phyloP scores from a whole-genome alignment of 2,113 vertebrate species.

The Python bivittatus region DNA sequence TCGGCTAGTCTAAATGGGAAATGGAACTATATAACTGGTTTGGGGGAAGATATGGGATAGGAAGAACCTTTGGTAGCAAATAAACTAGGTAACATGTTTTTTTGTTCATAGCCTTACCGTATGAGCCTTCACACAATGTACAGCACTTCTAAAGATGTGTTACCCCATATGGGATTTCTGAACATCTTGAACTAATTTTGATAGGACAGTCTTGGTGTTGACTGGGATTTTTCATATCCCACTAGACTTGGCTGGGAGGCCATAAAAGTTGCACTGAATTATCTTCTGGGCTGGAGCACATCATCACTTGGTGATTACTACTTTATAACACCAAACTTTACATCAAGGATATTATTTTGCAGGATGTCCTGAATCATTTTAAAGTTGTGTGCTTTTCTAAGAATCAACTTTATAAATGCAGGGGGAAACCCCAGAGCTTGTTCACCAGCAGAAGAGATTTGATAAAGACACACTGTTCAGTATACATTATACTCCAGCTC shows the following conservation, averaged over 20 bases:
- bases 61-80: neutral
- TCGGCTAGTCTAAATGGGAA: neutral
- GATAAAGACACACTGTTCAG: neutral
- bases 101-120: neutral
- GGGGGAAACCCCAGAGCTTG: neutral
- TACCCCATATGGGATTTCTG: slow-evolving; percentile 32
- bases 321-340: slow-evolving; percentile 23
- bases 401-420: neutral
- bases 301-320: slow-evolving; percentile 29
- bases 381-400: slow-evolving; percentile 7
- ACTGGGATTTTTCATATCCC: slow-evolving; percentile 28
- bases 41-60: neutral
- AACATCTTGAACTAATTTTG: slow-evolving; percentile 31
- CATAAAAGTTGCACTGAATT: slow-evolving; percentile 35
- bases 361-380: slow-evolving; percentile 19
- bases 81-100: slow-evolving; percentile 6
- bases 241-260: slow-evolving; percentile 28
- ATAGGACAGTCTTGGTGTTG: slow-evolving; percentile 15
- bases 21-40: neutral
- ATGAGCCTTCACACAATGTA: neutral
- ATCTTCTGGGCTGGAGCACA: slow-evolving; percentile 25
- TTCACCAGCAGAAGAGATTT: neutral
- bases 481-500: neutral
- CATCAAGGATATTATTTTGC: slow-evolving; percentile 20
- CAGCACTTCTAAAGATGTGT: neutral